Conservation (phyloP, 1,140 invertebrate species). For the Sweltsa coloradensis region DNA sequence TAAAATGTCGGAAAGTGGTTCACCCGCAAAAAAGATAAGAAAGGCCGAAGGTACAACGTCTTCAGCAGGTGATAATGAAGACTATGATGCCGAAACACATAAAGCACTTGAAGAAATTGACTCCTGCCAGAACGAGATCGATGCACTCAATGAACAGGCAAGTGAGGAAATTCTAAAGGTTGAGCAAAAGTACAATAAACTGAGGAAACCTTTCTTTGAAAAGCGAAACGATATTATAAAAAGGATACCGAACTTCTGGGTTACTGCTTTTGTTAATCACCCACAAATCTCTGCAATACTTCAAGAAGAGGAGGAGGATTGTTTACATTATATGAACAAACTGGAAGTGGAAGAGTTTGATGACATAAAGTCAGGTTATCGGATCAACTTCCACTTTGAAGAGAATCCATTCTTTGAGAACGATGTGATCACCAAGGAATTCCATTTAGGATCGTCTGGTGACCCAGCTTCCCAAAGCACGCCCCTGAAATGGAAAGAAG, state of each 20-base stretch:
- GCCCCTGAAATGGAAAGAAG: conserved; percentile 63
- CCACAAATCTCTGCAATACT: conserved; percentile 73
- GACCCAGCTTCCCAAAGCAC: conserved; percentile 59
- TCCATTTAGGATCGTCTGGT: conserved; percentile 46
- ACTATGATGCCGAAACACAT: conserved; percentile 51
- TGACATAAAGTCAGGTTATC: conserved; percentile 79
- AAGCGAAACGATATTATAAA: conserved; percentile 73
- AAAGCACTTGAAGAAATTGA: conserved; percentile 67
- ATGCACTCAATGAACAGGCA: conserved; percentile 68
- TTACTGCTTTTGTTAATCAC: conserved; percentile 84
- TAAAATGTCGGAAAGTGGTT: too few species aligned
- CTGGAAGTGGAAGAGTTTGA: conserved; percentile 82
- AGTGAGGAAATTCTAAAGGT: conserved; percentile 84
- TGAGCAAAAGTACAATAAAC: conserved; percentile 84
- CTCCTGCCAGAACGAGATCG: conserved; percentile 68
- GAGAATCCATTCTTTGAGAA: conserved; percentile 80
- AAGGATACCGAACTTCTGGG: conserved; percentile 84
- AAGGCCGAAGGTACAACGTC: conserved; percentile 21
- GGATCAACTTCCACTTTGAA: conserved; percentile 68
- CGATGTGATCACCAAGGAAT: conserved; percentile 66
- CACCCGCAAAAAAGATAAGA: conserved; percentile 26
- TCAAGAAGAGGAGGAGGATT: conserved; percentile 78
- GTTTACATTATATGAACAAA: conserved; percentile 67
- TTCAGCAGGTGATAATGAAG: conserved; percentile 18
- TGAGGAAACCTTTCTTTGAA: conserved; percentile 74